Base-by-base conservation (phyloP, 2,113 vertebrate species). In the Mormyrus iriodes region DNA sequence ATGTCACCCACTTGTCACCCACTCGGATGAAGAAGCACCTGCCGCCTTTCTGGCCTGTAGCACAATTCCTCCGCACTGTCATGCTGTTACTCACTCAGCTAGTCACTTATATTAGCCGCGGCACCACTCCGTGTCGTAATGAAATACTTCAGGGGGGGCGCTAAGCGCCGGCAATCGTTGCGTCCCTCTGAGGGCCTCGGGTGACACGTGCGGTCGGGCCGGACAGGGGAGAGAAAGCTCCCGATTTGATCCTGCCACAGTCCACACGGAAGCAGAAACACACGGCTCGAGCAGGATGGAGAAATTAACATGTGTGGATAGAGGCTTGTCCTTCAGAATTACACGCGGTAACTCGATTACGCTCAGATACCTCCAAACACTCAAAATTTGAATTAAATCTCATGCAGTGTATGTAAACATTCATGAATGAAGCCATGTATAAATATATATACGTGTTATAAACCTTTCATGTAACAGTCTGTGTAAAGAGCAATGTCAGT, bases 1-100 rank as follows among this genome's bases (percentile, higher is more conserved):
- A 84, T 84, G 82, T 84, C 82, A 84, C 82, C 82, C 82, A 12
- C 44, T 53, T 84, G 82, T 84, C 82, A 84, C 39, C 39, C 82
- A n/a, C 44, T 42, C 19, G 24, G 79, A 89, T 31, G 13, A 79
- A 79, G 69, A 21, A 35, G 27, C 27, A 12, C 69, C 7, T 8
- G 51, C 35, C 83, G 79, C 49, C 88, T 69, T 88, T 82, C 82
- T 48, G 69, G 61, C 44, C 88, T 65, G 83, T 51, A 27, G 27
- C 31, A 85, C 83, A 89, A 69, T 69, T 58, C 35, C 55, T 35
- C 55, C 89, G 35, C 55, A 65, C 42, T 31, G 42, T 73, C 55
- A 51, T 58, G 17, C 49, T 42, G 31, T 58, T 17, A 39, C 79
- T 89, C 42, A 85, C 79, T 84, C 31, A 61, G 42, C 79, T 85